phyloP scores from a whole-genome alignment of 2,888 invertebrate species.

The Mycogona germanica region DNA sequence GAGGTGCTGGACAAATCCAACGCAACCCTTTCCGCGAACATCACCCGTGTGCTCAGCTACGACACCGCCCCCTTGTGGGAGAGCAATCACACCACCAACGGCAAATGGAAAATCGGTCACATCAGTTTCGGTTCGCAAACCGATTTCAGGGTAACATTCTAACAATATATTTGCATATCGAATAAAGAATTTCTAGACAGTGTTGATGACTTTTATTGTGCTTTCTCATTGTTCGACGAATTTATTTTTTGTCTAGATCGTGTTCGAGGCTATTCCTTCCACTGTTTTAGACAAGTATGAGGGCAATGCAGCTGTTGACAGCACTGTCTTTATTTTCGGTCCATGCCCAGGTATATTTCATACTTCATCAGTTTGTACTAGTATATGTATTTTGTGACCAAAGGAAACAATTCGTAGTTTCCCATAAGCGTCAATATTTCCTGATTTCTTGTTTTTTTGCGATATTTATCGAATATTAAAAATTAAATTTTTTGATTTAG shows the following conservation, averaged over 20 bases:
- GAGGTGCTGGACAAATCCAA: not conserved
- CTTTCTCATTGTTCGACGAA: not conserved
- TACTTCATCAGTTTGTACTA: not conserved
- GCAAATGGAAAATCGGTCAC: not conserved
- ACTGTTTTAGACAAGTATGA: constrained; percentile 24
- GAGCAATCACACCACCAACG: constrained; percentile 12
- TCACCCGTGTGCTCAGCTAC: not conserved
- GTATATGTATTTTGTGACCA: no score
- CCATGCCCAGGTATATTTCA: constrained; percentile 18
- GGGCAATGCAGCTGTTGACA: constrained; percentile 28
- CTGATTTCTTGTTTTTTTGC: no score
- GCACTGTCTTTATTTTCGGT: constrained; percentile 23
- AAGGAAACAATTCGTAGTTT: no score
- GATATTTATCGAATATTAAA: no score
- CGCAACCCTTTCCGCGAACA: not conserved
- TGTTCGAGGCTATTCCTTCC: constrained; percentile 27
- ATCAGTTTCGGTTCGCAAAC: constrained; percentile 14
- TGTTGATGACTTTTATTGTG: no score
- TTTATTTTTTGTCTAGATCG: constrained; percentile 15
- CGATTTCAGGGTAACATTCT: not conserved
- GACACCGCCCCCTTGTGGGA: constrained; percentile 10
- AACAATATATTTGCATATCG: not conserved
- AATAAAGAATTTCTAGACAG: no score
- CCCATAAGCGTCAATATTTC: no score
- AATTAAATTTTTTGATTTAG: no score